A percentile compares a stretch with the other conserved stretches of the same genome.
Evolutionary conservation across 2,113 vertebrate genomes (phyloP).

Genomic region (Cyprinodon tularosa): DNA sequence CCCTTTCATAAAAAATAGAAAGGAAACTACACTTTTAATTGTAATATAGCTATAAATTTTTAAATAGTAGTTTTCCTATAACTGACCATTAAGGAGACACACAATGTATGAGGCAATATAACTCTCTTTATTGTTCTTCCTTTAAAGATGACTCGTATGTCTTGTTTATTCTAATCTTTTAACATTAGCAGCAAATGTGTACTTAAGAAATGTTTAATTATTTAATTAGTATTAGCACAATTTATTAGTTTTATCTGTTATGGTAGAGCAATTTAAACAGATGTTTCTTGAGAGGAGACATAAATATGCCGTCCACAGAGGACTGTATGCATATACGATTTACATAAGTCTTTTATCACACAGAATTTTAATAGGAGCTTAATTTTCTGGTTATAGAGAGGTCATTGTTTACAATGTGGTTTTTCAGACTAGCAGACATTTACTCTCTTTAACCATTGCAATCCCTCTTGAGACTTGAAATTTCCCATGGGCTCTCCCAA

Average conservation of each 20-base stretch:
- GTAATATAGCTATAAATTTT: conserved; percentile 38
- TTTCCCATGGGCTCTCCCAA: conserved; percentile 31
- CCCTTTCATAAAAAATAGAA: no score
- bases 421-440: conserved; percentile 23
- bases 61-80: conserved; percentile 41
- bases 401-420: conserved; percentile 33
- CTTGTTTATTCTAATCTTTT: conserved; percentile 4
- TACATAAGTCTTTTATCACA: neutral
- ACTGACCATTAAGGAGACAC: conserved; percentile 12
- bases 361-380: neutral
- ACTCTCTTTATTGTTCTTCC: conserved; percentile 27
- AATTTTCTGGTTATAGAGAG: conserved; percentile 16
- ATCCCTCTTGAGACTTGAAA: conserved; percentile 35
- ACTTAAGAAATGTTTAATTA: conserved; percentile 10
- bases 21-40: no score
- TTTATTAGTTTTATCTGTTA: neutral
- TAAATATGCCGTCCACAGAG: neutral
- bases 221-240: neutral
- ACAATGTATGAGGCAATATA: conserved; percentile 4
- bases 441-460: conserved; percentile 17
- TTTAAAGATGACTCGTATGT: conserved; percentile 31
- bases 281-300: neutral
- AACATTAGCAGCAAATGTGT: conserved; percentile 10
- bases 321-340: neutral
- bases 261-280: neutral